Percentiles rank a stretch among this genome's conserved stretches.
phyloP scores from a whole-genome alignment of 1,140 invertebrate species.

The Pantala flavescens region DNA sequence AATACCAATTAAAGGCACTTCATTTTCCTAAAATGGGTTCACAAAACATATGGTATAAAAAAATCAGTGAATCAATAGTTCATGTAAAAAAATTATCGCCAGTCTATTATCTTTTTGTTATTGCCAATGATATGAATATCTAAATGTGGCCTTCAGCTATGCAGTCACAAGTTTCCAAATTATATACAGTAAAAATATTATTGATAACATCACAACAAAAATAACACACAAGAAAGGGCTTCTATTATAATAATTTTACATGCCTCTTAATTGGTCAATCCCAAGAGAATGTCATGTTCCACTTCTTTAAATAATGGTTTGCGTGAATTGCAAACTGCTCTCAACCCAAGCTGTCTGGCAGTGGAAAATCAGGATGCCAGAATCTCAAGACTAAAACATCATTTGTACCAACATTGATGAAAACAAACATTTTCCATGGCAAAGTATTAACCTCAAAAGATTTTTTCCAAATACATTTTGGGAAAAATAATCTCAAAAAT shows the following conservation, averaged over 20 bases:
- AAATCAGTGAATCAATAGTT: not conserved
- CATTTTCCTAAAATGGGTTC: not conserved
- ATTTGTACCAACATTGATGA: too few species aligned
- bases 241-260: not conserved
- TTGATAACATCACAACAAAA: slow-evolving; percentile 3
- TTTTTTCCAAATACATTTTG: not conserved
- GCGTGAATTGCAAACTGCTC: not conserved
- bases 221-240: not conserved
- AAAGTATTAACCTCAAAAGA: not conserved
- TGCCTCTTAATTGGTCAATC: not conserved
- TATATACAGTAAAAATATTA: slow-evolving; percentile 3
- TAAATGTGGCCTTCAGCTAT: not conserved
- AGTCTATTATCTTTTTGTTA: not conserved
- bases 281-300: not conserved
- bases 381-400: not conserved
- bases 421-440: too few species aligned
- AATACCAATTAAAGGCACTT: not conserved
- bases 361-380: not conserved
- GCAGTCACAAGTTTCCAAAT: not conserved
- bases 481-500: not conserved
- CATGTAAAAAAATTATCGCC: not conserved
- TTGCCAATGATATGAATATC: not conserved
- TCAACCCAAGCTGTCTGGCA: not conserved
- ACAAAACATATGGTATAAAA: not conserved
- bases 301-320: not conserved